phyloP scores from a whole-genome alignment of 2,888 invertebrate genomes.

The Omphaloscelis lunosa region DNA sequence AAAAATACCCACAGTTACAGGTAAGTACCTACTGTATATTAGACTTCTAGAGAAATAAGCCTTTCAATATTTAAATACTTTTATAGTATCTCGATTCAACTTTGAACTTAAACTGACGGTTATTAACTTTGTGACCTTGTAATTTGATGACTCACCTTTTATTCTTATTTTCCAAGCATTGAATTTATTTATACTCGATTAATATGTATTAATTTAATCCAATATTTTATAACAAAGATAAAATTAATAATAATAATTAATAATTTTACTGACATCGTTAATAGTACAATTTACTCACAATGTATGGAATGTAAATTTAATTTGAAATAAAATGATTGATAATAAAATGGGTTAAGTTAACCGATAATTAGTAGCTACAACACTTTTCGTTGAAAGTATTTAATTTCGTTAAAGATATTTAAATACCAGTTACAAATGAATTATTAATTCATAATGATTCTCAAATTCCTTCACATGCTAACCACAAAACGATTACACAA shows the following conservation, averaged over 20 bases:
- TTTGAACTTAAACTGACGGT: background rate
- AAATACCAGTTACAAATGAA: background rate
- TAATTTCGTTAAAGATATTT: background rate
- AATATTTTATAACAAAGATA: background rate
- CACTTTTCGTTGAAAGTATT: background rate
- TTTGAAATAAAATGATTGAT: too few species aligned
- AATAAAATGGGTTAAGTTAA: background rate
- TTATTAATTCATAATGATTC: background rate
- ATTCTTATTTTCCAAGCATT: too few species aligned
- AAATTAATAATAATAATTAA: background rate
- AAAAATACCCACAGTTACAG: too few species aligned
- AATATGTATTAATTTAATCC: background rate
- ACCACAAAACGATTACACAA: conserved; percentile 22
- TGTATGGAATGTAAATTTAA: too few species aligned
- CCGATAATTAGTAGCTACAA: background rate
- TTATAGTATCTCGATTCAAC: background rate
- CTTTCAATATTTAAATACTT: too few species aligned
- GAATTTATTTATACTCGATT: background rate
- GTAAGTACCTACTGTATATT: too few species aligned
- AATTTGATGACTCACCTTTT: background rate
- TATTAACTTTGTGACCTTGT: background rate
- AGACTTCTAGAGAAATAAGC: background rate
- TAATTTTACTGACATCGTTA: too few species aligned
- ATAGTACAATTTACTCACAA: too few species aligned
- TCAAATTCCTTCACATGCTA: background rate